phyloP scores from a whole-genome alignment of 2,797 vertebrate genomes.

The Oceanodroma leucorhoa region DNA sequence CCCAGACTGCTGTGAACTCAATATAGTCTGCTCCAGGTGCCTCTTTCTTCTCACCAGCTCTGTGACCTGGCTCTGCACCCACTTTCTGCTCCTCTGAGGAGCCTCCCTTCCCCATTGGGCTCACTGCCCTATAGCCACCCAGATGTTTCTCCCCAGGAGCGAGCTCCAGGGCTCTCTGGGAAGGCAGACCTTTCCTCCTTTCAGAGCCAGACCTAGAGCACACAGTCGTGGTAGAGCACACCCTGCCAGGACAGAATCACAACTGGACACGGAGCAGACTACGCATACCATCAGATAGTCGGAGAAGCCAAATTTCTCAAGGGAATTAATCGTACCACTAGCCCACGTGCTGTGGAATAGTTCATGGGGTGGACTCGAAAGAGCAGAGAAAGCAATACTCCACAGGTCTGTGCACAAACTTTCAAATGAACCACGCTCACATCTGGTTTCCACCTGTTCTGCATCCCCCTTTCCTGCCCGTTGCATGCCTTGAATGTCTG shows the following conservation, averaged over 20 bases:
- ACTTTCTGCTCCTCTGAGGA: not conserved
- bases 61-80: not conserved
- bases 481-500: not conserved
- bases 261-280: not conserved
- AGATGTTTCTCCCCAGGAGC: not conserved
- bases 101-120: not conserved
- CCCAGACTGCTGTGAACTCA: not conserved
- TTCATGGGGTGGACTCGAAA: not conserved
- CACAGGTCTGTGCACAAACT: not conserved
- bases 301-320: not conserved
- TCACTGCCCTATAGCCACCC: not conserved
- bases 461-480: not conserved
- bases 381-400: not conserved
- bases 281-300: accelerated
- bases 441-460: constrained; percentile 22
- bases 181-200: not conserved
- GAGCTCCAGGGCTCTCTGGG: not conserved
- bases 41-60: not conserved
- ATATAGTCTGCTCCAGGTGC: not conserved
- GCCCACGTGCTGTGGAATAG: not conserved
- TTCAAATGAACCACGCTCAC: not conserved
- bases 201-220: not conserved
- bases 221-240: not conserved
- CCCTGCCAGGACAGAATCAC: not conserved
- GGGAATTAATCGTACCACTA: not conserved